phyloP scores from a whole-genome alignment of 2,113 vertebrate genomes.

The Indicator maculatus region DNA sequence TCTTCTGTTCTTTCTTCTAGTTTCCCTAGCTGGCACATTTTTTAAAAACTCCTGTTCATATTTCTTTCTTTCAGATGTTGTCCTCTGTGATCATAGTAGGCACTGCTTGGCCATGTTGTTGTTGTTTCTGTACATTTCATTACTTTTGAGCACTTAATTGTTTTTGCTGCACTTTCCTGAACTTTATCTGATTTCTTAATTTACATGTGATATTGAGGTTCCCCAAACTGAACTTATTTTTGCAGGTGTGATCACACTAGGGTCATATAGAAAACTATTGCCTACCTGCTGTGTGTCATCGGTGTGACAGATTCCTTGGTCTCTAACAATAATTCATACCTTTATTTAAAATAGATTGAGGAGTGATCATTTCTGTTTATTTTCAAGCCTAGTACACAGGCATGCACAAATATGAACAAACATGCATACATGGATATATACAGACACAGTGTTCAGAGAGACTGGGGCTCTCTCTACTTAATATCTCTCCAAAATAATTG shows the following conservation, averaged over 20 bases:
- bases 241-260: not conserved
- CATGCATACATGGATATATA: not conserved
- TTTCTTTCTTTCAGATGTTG: not conserved
- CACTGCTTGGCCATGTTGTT: not conserved
- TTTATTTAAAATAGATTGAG: not conserved
- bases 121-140: not conserved
- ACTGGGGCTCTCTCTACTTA: not conserved
- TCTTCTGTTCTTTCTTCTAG: not conserved
- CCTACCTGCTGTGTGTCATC: not conserved
- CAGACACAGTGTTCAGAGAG: not conserved
- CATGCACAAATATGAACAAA: not conserved
- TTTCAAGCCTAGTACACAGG: not conserved
- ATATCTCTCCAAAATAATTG: not conserved
- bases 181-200: conserved; percentile 18
- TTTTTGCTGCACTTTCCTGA: not conserved
- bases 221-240: not conserved
- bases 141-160: not conserved
- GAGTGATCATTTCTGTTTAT: not conserved
- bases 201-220: conserved; percentile 2
- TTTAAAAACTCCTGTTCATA: not conserved
- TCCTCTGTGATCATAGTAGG: not conserved
- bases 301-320: not conserved
- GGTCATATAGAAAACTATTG: not conserved
- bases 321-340: not conserved
- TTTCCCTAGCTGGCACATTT: not conserved